These are phyloP conservation scores for Macrophya annulata DNA, from an alignment of 2,888 invertebrate genomes.

Conservation along the genomic window DNA sequence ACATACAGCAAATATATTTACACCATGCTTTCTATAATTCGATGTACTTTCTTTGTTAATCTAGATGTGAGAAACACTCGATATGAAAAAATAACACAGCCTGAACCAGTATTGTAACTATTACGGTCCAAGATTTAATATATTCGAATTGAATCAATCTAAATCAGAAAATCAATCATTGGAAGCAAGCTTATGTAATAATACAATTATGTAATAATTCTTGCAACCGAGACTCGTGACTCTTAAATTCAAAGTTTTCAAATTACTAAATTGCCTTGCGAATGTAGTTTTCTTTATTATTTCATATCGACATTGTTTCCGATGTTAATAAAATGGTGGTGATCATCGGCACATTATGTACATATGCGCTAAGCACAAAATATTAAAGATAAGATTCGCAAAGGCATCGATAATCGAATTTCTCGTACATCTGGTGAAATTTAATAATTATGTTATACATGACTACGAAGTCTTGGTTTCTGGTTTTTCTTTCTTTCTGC, in stretches of 20 bases:
- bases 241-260: background rate
- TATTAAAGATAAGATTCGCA: constrained; percentile 27
- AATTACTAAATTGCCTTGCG: background rate
- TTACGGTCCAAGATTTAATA: background rate
- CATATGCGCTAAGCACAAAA: constrained; percentile 33
- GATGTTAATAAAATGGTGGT: background rate
- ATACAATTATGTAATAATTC: background rate
- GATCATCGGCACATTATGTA: constrained; percentile 28
- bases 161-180: background rate
- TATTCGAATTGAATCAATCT: background rate
- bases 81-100: constrained; percentile 29
- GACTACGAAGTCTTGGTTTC: background rate
- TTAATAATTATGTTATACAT: constrained; percentile 14
- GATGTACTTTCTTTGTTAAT: constrained; percentile 18
- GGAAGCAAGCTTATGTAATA: background rate
- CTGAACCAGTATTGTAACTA: background rate
- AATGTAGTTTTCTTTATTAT: background rate
- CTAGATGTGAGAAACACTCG: constrained; percentile 19
- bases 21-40: constrained; percentile 29
- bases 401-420: constrained; percentile 40
- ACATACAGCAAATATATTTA: constrained; percentile 35
- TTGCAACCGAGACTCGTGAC: background rate
- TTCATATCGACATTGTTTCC: constrained; percentile 16
- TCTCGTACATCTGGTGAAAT: constrained; percentile 21
- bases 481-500: background rate